These are phyloP conservation scores for Trogon melanurus DNA, from an alignment of 2,113 vertebrate species.

Conservation along the genomic window DNA sequence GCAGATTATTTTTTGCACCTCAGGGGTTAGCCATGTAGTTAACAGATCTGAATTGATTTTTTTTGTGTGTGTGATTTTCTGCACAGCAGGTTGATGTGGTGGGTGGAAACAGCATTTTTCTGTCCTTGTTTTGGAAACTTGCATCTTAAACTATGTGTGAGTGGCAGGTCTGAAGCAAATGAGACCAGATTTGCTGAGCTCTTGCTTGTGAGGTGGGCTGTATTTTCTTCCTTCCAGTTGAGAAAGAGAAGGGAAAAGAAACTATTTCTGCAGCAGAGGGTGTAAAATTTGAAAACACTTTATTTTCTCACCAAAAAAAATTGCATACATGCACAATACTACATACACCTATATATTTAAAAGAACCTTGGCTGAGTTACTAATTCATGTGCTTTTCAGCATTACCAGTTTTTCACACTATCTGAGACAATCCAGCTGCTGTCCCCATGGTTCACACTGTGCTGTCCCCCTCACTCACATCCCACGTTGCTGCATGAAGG, in stretches of 20 bases:
- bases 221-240: background rate
- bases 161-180: slow-evolving; percentile 32
- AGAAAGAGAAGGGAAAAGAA: background rate
- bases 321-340: background rate
- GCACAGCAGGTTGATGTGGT: background rate
- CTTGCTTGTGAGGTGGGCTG: background rate
- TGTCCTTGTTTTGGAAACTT: background rate
- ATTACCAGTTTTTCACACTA: background rate
- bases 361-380: background rate
- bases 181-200: background rate
- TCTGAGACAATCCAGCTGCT: background rate
- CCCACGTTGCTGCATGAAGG: rapidly evolving
- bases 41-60: background rate
- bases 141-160: background rate
- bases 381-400: background rate
- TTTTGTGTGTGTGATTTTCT: background rate
- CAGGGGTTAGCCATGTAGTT: background rate
- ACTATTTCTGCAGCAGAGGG: background rate
- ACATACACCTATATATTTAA: background rate
- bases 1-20: background rate
- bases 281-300: background rate
- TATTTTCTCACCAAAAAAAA: background rate
- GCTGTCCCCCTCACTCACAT: background rate
- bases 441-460: background rate
- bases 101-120: background rate